Conservation (phyloP, 2,888 invertebrate genomes). For the Euspilapteryx auroguttella region DNA sequence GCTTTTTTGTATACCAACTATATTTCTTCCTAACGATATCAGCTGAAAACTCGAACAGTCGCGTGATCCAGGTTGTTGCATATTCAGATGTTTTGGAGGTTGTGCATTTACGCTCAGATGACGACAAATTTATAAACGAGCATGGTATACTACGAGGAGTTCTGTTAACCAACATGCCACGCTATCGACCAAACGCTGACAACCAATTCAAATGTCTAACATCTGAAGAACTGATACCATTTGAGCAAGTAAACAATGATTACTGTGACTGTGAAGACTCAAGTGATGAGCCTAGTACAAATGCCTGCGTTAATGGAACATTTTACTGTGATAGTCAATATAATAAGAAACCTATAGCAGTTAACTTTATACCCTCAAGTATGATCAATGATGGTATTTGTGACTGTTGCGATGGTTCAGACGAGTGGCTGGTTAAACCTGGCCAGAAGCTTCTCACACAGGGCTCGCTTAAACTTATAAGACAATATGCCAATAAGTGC, state of each 20-base stretch:
- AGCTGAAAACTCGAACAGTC: conserved; percentile 21
- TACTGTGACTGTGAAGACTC: conserved; percentile 86
- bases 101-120: conserved; percentile 26
- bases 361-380: conserved; percentile 64
- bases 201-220: conserved; percentile 43
- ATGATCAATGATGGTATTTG: conserved; percentile 93
- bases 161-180: conserved; percentile 24
- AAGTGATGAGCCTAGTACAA: conserved; percentile 82
- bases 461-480: conserved; percentile 19
- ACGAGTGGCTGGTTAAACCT: conserved; percentile 65
- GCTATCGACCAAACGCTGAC: conserved; percentile 32
- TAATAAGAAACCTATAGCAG: conserved; percentile 27
- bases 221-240: conserved; percentile 29
- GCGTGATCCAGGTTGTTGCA: conserved; percentile 22
- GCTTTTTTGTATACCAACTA: conserved; percentile 42
- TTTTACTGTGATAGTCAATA: conserved; percentile 78
- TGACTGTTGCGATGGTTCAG: conserved; percentile 92
- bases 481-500: conserved; percentile 31
- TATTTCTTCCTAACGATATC: conserved; percentile 41
- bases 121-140: conserved; percentile 35
- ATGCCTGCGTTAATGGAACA: conserved; percentile 81
- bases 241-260: conserved; percentile 72
- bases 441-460: conserved; percentile 28
- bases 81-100: conserved; percentile 17
- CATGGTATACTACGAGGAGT: conserved; percentile 42